phyloP scores from a whole-genome alignment of 64 coral and sea anemone species.

The Pachyseris speciosa region DNA sequence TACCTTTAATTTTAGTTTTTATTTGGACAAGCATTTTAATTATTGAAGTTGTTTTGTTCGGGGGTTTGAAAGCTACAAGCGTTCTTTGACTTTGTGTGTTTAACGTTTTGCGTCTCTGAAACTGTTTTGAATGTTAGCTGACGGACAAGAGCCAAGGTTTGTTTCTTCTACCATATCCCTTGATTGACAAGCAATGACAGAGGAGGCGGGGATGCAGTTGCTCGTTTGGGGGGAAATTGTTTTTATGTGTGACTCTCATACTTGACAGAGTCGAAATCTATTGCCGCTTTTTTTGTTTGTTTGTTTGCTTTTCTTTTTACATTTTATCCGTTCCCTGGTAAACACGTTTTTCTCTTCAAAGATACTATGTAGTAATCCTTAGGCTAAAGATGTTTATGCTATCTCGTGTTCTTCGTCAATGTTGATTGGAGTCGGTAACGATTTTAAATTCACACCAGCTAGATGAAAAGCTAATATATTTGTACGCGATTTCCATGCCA shows the following conservation, averaged over 20 bases:
- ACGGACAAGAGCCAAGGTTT: too few relatives aligned
- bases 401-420: not conserved
- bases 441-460: slow-evolving; percentile 12
- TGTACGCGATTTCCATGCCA: not conserved
- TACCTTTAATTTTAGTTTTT: not conserved
- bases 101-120: too few relatives aligned
- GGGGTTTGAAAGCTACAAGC: too few relatives aligned
- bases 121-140: too few relatives aligned
- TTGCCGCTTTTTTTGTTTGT: not conserved
- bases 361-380: not conserved
- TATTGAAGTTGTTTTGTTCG: not conserved
- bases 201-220: too few relatives aligned
- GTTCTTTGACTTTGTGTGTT: too few relatives aligned
- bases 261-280: not conserved
- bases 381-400: not conserved
- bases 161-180: too few relatives aligned
- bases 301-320: not conserved
- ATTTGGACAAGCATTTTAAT: not conserved
- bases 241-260: not conserved
- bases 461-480: slow-evolving; percentile 20
- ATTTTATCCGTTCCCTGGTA: not conserved
- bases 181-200: too few relatives aligned
- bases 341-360: not conserved
- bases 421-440: not conserved
- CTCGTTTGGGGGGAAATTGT: not conserved